phyloP scores from a whole-genome alignment of 1,140 invertebrate species.

The Daktulosphaira vitifoliae region DNA sequence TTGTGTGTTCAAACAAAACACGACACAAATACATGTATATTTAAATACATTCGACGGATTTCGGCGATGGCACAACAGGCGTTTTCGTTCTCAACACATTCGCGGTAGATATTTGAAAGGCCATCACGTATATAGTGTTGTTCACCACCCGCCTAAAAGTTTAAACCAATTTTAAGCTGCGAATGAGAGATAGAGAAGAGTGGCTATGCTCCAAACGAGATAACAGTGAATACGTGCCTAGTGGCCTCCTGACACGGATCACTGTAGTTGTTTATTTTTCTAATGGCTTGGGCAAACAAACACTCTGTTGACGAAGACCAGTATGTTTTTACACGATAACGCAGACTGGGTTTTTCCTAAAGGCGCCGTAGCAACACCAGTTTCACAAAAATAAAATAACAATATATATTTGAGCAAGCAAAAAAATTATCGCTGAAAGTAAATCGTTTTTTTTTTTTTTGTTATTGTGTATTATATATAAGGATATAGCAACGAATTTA shows the following conservation, averaged over 20 bases:
- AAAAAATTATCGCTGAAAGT: not conserved
- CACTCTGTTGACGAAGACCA: constrained; percentile 20
- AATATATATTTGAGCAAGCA: not conserved
- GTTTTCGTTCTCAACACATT: no score
- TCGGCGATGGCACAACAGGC: no score
- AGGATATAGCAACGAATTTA: not conserved
- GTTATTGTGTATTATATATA: no score
- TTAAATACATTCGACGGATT: no score
- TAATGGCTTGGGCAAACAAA: constrained; percentile 28
- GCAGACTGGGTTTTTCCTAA: not conserved
- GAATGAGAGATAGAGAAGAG: not conserved
- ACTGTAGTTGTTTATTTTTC: constrained; percentile 30
- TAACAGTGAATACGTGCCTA: constrained; percentile 27
- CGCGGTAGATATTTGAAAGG: no score
- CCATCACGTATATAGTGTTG: no score
- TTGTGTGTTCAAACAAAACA: no score
- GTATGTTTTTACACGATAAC: constrained; percentile 32
- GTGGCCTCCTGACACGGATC: constrained; percentile 22
- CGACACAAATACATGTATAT: no score
- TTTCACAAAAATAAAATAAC: not conserved
- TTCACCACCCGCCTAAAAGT: constrained; percentile 1
- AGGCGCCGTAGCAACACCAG: not conserved
- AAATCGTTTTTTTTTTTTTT: no score
- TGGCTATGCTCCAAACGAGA: constrained; percentile 14
- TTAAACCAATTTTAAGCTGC: not conserved